These are phyloP conservation scores for Hoplostethus mediterraneus DNA, from an alignment of 2,797 vertebrate species.

Conservation along the genomic window DNA sequence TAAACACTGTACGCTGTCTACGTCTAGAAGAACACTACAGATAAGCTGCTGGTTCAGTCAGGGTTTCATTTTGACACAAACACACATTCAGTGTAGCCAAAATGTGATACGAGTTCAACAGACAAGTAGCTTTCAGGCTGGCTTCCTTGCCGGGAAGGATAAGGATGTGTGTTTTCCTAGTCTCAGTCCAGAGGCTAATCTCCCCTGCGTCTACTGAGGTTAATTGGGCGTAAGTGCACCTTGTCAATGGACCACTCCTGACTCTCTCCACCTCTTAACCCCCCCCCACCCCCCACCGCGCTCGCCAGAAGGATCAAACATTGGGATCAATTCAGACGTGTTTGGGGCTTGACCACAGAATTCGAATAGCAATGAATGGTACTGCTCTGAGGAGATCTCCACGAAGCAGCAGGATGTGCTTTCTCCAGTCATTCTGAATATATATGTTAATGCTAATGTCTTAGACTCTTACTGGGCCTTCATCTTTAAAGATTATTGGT, in stretches of 20 bases:
- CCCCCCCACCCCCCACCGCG: neutral
- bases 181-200: conserved; percentile 19
- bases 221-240: conserved; percentile 1
- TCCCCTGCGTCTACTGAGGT: neutral
- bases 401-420: too few species aligned
- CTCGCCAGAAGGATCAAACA: too few species aligned
- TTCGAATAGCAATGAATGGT: too few species aligned
- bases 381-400: too few species aligned
- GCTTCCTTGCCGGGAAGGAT: neutral
- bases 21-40: conserved; percentile 8
- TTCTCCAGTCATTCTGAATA: too few species aligned
- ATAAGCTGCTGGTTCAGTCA: neutral
- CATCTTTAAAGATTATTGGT: too few species aligned
- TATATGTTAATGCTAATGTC: too few species aligned
- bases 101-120: conserved; percentile 5
- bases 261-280: neutral
- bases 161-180: conserved; percentile 13
- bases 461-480: too few species aligned
- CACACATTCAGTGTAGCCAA: neutral
- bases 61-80: conserved; percentile 16
- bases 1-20: conserved; percentile 16
- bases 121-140: conserved; percentile 11
- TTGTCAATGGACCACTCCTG: neutral
- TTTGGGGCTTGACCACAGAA: too few species aligned
- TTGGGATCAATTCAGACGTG: too few species aligned